Percentiles rank a stretch among this genome's conserved stretches.
phyloP scores from a whole-genome alignment of 2,797 vertebrate genomes.

The Tokudaia muenninki region DNA sequence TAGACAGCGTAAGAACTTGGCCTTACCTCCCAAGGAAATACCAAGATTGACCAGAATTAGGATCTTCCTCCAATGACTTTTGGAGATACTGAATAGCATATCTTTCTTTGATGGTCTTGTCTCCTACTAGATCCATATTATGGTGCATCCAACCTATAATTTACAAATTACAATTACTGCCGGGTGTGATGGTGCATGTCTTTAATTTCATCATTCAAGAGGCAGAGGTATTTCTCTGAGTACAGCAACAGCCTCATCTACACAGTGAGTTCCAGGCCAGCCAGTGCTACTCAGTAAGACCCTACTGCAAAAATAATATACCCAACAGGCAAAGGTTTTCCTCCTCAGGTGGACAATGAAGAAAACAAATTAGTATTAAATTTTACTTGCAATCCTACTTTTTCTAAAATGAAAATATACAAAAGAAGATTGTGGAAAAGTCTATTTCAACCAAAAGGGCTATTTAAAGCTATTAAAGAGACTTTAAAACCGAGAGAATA shows the following conservation, averaged over 20 bases:
- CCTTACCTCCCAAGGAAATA: slow-evolving; percentile 98
- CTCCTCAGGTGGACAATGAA: neutral
- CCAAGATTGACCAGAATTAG: slow-evolving; percentile 98
- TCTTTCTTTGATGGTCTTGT: slow-evolving; percentile 96
- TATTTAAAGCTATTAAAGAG: neutral
- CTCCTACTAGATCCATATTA: slow-evolving; percentile 95
- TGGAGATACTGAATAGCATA: slow-evolving; percentile 99
- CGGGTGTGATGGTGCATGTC: neutral
- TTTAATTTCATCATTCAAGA: neutral
- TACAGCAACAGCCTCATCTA: neutral
- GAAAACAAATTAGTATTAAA: neutral
- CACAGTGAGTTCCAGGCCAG: neutral
- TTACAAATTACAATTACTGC: slow-evolving; percentile 27
- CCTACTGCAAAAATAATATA: neutral
- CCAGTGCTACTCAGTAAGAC: too few relatives aligned
- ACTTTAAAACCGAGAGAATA: neutral
- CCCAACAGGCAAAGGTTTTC: slow-evolving; percentile 22
- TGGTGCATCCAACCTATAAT: slow-evolving; percentile 98
- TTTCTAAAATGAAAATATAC: neutral
- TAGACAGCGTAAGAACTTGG: neutral
- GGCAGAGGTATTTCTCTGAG: neutral
- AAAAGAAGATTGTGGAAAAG: neutral
- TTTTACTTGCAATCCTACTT: neutral
- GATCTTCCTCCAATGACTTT: slow-evolving; percentile 97
- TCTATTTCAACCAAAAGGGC: neutral